Base-by-base conservation (phyloP, 2,888 invertebrate species). In the Eucera pruinosa region DNA sequence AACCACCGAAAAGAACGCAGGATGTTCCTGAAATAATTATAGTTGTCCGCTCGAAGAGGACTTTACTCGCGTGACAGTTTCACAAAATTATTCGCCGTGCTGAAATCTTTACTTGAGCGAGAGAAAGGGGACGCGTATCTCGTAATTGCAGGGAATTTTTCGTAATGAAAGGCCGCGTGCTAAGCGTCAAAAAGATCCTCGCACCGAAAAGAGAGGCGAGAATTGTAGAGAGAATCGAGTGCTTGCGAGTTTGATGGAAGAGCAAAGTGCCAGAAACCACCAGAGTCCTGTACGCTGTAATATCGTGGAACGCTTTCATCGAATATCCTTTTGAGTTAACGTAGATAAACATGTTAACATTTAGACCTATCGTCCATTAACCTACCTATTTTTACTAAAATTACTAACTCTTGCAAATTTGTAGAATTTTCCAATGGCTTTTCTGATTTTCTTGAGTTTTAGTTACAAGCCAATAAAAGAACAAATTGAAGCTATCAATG, bases 141-240 rank as follows among this genome's bases (percentile, higher is more conserved):
- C 27, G 27, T 74, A 74, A 74, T 74, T 74, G 70, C 71, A 74
- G 62, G 50, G 57, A 71, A 50, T 72, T 68, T 58, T 50, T 58
- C 50, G 36, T 64, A 58, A 74, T 71, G 48, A 74, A 74, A 74
- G 62, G 43, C 36, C 43, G 36, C 11, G 36, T n/a, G n/a, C 39
- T 11, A 25, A n/a, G n/a, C n/a, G 41, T 70, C 70, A 70, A 74
- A 71, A 74, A 61, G 52, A 64, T 54, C 50, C 27, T 15, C 27
- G 18, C 23, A 45, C 36, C 60, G 43, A 50, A 64, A 71, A 64
- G 50, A 36, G 71, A 30, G 45, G 15, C 47, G 61, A 9, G 55
- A 54, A 76, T 76, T 67, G 62, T 50, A 66, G 60, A 62, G 75
- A 30, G 73, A 57, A 58, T 62, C 58, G 55, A 74, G 50, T 36